Evolutionary conservation across 2,888 invertebrate species (phyloP), one percentile per base, ranked within the genome.

Genomic region (Acronicta leporina): DNA sequence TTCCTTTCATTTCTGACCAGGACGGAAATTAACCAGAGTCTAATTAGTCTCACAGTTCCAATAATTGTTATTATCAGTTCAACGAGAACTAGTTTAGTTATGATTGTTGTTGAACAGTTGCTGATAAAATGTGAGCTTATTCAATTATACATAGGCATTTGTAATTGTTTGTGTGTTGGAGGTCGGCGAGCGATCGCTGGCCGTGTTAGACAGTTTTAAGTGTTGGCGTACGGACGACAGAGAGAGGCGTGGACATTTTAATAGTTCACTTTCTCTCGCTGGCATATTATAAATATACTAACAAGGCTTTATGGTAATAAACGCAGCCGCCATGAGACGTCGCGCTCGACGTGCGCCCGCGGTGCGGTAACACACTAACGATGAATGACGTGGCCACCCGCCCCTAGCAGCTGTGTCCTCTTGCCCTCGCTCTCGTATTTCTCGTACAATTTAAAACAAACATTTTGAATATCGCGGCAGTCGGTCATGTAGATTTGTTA

Each of bases 231-330:
- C 25, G 11, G 42, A 9, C 11, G 14, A 50, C 27, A 33, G 54
- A 46, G 27, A 16, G 15, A 11, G 35, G 40, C 33, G 27, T 46
- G 58, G 61, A 60, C 72, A 60, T 62, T 56, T 7, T 30, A 51
- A 74, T 76, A 67, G 63, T 74, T 79, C 67, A 77, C 79, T 83
- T 80, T 81, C 82, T 74, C 82, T 73, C 67, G 59, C 50, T 55
- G 53, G 35, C 61, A 68, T 70, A 70, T 77, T 74, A n/a, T n/a
- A 13, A 0, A 35, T 13, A n/a, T n/a, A 68, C n/a, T 65, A 78
- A 77, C 69, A 71, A 79, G 70, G 61, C 70, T 73, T 64, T 52
- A 79, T 75, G 76, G 67, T 75, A 77, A 79, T 78, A 46, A 49
- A 46, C 56, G 59, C 63, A 45, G 45, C 53, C 46, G 59, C 49